Conservation (phyloP, 2,113 vertebrate species). For the Sturnus vulgaris region DNA sequence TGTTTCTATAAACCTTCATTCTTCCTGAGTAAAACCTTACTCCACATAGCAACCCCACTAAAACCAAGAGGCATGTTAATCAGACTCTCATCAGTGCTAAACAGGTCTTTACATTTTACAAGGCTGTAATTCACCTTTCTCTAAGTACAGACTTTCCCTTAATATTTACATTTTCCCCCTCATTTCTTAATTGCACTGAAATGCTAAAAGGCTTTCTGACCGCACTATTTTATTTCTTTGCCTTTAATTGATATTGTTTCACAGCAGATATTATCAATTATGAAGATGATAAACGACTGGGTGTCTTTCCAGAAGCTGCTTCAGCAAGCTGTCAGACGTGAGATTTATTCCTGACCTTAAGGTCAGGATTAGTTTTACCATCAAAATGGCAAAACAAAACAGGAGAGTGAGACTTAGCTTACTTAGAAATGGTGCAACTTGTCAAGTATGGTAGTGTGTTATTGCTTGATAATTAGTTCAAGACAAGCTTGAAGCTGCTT, state of each 20-base stretch:
- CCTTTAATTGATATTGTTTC: conserved; percentile 56
- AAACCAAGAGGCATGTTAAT: not conserved
- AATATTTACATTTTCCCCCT: not conserved
- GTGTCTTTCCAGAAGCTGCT: conserved; percentile 50
- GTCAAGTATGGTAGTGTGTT: conserved; percentile 26
- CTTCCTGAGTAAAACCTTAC: not conserved
- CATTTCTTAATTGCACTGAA: not conserved
- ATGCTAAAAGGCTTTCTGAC: conserved; percentile 39
- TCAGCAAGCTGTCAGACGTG: conserved; percentile 34
- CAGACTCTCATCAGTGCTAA: not conserved
- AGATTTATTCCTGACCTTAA: conserved; percentile 53
- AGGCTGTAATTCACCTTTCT: not conserved
- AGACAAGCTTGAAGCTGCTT: conserved; percentile 31
- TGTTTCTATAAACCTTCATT: not conserved
- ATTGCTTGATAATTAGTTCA: conserved; percentile 65
- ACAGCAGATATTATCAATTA: conserved; percentile 39
- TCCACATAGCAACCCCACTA: not conserved
- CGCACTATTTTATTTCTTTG: conserved; percentile 39
- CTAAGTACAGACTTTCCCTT: not conserved
- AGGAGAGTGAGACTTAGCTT: conserved; percentile 26
- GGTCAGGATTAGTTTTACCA: conserved; percentile 46
- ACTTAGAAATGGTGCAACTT: conserved; percentile 7
- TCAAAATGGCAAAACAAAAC: not conserved
- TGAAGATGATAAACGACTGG: conserved; percentile 54
- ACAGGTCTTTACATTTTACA: not conserved